phyloP scores from a whole-genome alignment of 2,113 vertebrate species.

The Arizona elegans region DNA sequence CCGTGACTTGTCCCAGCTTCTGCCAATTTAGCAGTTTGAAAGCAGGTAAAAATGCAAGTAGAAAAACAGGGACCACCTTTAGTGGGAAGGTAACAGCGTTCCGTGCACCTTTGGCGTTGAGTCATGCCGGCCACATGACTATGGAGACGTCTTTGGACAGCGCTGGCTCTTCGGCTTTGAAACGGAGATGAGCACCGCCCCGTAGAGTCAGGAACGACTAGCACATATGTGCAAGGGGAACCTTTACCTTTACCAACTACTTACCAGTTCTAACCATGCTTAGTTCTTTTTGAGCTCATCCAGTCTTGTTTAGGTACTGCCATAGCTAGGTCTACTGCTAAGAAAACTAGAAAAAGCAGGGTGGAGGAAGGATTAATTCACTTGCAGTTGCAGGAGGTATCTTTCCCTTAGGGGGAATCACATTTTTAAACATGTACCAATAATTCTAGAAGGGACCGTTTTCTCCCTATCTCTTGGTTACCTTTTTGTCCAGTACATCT shows the following conservation, averaged over 20 bases:
- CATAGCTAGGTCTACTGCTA: background rate
- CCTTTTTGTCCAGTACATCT: background rate
- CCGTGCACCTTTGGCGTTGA: rapidly evolving
- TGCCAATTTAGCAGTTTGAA: too few species aligned
- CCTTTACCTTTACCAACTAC: background rate
- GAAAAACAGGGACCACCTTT: too few species aligned
- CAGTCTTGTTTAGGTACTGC: background rate
- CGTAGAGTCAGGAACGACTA: too few species aligned
- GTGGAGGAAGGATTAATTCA: background rate
- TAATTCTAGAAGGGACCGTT: background rate
- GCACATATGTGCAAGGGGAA: too few species aligned
- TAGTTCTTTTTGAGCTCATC: background rate
- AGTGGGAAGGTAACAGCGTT: too few species aligned
- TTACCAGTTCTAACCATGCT: background rate
- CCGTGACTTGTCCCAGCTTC: too few species aligned
- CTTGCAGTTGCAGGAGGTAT: background rate
- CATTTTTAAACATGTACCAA: background rate
- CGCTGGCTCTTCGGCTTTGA: too few species aligned
- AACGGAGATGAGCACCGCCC: too few species aligned
- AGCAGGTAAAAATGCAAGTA: too few species aligned
- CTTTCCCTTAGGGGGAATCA: background rate
- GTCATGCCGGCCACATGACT: too few species aligned
- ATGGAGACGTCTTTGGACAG: too few species aligned
- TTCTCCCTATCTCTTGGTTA: background rate
- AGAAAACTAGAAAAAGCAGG: background rate